Evolutionary conservation across 1,140 invertebrate species (phyloP).

Genomic region (Parapsyche elsis): DNA sequence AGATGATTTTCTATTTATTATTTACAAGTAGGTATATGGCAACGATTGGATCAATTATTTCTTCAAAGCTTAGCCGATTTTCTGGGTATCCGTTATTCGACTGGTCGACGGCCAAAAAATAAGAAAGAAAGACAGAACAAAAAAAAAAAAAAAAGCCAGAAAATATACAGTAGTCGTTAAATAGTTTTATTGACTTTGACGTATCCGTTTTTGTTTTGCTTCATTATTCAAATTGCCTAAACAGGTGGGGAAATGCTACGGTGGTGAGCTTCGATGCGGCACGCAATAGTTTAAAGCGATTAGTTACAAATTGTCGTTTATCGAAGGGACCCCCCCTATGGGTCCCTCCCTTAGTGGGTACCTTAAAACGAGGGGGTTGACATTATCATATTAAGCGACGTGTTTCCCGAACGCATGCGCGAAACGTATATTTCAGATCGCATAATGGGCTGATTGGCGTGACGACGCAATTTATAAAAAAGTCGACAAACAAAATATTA

Average conservation of each 20-base stretch:
- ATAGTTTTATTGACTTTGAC: conserved; percentile 38
- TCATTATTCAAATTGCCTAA: conserved; percentile 42
- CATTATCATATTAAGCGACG: conserved; percentile 23
- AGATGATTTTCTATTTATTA: no score
- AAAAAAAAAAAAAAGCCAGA: background rate
- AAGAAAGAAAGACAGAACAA: background rate
- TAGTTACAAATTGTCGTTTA: conserved; percentile 45
- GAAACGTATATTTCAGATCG: no score
- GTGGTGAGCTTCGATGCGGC: conserved; percentile 22
- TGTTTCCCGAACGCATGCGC: background rate
- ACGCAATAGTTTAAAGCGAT: conserved; percentile 43
- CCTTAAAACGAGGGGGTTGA: background rate
- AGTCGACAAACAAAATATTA: no score
- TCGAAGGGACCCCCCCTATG: conserved; percentile 4
- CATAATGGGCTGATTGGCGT: no score
- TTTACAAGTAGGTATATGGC: no score
- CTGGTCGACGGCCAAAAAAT: background rate
- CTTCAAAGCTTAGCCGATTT: background rate
- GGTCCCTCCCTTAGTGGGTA: no score
- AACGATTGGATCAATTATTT: no score
- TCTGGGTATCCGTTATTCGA: background rate
- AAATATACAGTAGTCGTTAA: conserved; percentile 9
- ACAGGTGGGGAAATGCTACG: conserved; percentile 28
- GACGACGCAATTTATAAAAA: no score
- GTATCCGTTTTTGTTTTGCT: conserved; percentile 41